Evolutionary conservation across 1,140 invertebrate genomes (phyloP), one percentile per base, ranked within the genome.

Genomic region (Araneus ventricosus): DNA sequence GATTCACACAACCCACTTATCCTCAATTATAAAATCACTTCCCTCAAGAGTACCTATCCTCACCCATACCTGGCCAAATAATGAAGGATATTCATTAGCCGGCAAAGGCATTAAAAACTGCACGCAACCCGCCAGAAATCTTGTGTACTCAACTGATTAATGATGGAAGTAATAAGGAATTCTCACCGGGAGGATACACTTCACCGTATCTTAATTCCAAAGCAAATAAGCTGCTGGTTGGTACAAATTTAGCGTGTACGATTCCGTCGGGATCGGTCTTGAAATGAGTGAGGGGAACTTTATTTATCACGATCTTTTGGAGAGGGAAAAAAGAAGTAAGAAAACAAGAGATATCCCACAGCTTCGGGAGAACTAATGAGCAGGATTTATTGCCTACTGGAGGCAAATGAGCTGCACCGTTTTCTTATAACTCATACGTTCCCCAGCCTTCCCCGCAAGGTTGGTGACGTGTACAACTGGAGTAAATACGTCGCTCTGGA

Each of bases 361-460:
- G 88, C 41, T 89, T 67, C 52, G 34, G n/a, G 30, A 37, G 41
- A 89, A 79, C 88, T 89, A 89, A 89, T 89, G 88, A 89, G 88
- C 88, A 39, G 61, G 67, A 89, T 89, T 89, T 89, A 89, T 89
- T 79, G 67, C 70, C 5, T 27, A 52, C n/a, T 39, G 22, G 70
- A 89, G 45, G 67, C 70, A 89, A 89, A 89, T 70, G 88, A 89
- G 88, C 67, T 30, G 27, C 67, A 37, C 37, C 27, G 45, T 39
- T 24, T 89, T 75, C 88, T 75, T 34, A 52, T 52, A 89, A 52
- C 88, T 70, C 88, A 79, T 89, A 79, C 45, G 27, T 34, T 20
- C 67, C 70, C 30, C 39, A 6, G 27, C 67, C 67, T 24, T n/a
- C 27, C 52, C 84, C 52, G 52, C n/a, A 34, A 86, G 52, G 24